Evolutionary conservation across 1,140 invertebrate species (phyloP).

Genomic region (Lasioglossum baleicum): DNA sequence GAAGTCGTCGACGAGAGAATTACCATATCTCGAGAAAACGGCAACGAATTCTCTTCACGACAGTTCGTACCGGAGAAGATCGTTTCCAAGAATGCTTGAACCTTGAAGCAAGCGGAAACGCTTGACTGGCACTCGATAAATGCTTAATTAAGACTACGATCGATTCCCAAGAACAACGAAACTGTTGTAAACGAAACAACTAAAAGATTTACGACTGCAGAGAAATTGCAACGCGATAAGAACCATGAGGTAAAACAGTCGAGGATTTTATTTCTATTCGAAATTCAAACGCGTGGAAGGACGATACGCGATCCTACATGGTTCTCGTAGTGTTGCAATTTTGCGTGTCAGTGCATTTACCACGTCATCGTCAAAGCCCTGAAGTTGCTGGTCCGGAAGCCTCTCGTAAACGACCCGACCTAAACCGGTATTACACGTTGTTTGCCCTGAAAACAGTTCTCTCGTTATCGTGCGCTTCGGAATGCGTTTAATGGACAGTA

Average conservation of each 20-base stretch:
- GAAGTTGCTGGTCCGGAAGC: slow-evolving; percentile 91
- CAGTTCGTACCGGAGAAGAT: background rate
- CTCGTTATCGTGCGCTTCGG: slow-evolving; percentile 17
- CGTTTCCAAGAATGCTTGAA: background rate
- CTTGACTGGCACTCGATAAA: no score
- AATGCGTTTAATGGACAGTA: background rate
- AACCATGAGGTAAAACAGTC: no score
- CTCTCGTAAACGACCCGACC: slow-evolving; percentile 93
- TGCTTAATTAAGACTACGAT: background rate
- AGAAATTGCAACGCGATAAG: no score
- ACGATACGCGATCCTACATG: no score
- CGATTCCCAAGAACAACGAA: background rate
- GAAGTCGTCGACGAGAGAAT: background rate
- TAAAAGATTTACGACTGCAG: no score
- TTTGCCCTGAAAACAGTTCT: slow-evolving; percentile 85
- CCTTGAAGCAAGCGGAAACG: background rate
- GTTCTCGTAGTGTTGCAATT: no score
- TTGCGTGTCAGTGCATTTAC: slow-evolving; percentile 75
- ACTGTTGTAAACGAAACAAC: background rate
- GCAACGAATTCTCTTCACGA: no score
- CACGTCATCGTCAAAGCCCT: slow-evolving; percentile 92
- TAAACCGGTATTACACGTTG: slow-evolving; percentile 91
- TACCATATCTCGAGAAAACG: no score
- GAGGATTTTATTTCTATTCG: no score
- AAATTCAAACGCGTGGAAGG: no score